Conservation (phyloP, 2,797 vertebrate species). For the Vespertilio murinus region DNA sequence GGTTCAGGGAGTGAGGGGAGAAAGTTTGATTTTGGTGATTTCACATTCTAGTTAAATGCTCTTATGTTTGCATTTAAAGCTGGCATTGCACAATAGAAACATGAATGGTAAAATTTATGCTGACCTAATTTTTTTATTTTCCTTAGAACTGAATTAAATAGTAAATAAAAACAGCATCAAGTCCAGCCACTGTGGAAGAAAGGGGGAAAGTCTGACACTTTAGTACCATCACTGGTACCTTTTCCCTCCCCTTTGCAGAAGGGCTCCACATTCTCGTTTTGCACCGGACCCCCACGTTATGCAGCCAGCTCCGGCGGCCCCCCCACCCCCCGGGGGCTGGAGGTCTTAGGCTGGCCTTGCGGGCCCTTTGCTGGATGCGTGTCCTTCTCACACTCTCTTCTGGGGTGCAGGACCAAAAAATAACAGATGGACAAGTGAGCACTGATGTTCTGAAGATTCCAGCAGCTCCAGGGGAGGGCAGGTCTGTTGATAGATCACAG, state of each 20-base stretch:
- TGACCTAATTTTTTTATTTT: background rate
- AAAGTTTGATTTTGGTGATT: background rate
- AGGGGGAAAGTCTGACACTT: background rate
- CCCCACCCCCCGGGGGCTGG: background rate
- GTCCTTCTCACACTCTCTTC: background rate
- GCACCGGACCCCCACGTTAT: fast-evolving
- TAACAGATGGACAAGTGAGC: background rate
- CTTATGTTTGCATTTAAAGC: background rate
- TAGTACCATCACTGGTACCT: background rate
- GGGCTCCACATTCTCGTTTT: background rate
- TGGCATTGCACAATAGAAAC: background rate
- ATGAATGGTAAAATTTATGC: background rate
- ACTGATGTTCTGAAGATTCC: background rate
- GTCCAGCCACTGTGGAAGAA: background rate
- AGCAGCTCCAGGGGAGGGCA: background rate
- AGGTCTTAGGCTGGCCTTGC: background rate
- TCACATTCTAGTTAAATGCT: background rate
- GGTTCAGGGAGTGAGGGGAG: too few relatives aligned
- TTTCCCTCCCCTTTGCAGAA: background rate
- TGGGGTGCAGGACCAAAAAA: background rate
- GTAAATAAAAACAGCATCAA: background rate
- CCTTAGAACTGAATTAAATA: background rate
- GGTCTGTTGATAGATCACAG: background rate
- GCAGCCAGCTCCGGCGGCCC: background rate
- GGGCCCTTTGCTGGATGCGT: background rate